These are phyloP conservation scores for Ashinkailepas kermadecensis DNA, from an alignment of 2,888 invertebrate species.

Conservation along the genomic window DNA sequence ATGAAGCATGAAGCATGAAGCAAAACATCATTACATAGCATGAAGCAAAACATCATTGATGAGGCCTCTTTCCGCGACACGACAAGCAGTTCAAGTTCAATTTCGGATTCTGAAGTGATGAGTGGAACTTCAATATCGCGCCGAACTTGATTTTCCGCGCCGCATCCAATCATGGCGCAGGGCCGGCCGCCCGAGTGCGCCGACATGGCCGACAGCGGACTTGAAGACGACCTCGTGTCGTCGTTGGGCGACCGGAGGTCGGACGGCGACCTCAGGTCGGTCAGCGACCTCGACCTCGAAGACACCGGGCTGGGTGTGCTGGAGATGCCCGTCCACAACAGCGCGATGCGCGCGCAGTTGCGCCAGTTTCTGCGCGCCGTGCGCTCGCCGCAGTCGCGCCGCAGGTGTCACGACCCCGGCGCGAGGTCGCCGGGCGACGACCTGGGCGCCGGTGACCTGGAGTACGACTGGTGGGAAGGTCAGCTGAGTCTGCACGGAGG, in stretches of 20 bases:
- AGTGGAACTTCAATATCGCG: too few species aligned
- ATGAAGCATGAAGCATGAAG: too few species aligned
- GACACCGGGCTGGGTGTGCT: conserved; percentile 29
- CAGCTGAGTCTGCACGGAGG: conserved; percentile 51
- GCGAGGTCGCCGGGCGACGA: conserved; percentile 19
- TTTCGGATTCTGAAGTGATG: too few species aligned
- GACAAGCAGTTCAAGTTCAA: too few species aligned
- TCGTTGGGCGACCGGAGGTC: neutral
- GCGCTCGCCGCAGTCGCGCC: conserved; percentile 39
- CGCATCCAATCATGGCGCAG: too few species aligned
- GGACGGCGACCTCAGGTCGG: neutral
- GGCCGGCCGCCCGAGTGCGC: neutral
- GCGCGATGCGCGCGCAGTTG: conserved; percentile 34
- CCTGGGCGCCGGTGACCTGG: conserved; percentile 27
- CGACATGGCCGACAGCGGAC: neutral
- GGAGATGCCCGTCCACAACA: conserved; percentile 29
- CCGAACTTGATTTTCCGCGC: too few species aligned
- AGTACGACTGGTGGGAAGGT: conserved; percentile 71
- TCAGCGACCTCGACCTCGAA: conserved; percentile 1
- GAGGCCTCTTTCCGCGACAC: too few species aligned
- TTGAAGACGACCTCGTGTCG: neutral
- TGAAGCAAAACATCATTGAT: too few species aligned
- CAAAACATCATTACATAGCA: too few species aligned
- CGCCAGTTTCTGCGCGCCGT: conserved; percentile 35
- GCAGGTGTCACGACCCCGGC: conserved; percentile 17